Conservation (phyloP, 2,888 invertebrate genomes). For the Spodoptera exigua region DNA sequence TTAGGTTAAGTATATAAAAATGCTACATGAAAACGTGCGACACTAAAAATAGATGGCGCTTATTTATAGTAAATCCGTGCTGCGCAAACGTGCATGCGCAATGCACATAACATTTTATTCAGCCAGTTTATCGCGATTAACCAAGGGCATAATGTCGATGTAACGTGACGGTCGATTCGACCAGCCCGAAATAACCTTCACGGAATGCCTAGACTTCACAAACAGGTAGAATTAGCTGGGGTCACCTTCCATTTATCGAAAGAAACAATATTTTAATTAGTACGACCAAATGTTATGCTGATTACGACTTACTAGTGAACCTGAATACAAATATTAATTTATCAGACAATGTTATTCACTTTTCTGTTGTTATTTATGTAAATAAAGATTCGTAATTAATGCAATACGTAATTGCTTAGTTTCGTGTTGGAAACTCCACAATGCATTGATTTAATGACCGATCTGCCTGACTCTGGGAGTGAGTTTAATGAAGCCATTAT, state of each 20-base stretch:
- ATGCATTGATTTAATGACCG: slow-evolving; percentile 1
- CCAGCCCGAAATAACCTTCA: slow-evolving; percentile 47
- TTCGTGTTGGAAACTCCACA: slow-evolving; percentile 3
- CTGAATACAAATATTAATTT: slow-evolving; percentile 10
- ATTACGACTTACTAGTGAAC: slow-evolving; percentile 27
- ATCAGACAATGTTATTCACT: slow-evolving; percentile 31
- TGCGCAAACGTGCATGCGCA: slow-evolving; percentile 27
- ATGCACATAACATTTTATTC: slow-evolving; percentile 35
- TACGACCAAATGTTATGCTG: slow-evolving; percentile 21
- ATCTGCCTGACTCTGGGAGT: background rate
- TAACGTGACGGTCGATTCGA: slow-evolving; percentile 30
- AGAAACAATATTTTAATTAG: slow-evolving; percentile 37
- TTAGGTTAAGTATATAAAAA: slow-evolving; percentile 15
- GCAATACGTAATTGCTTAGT: slow-evolving; percentile 28
- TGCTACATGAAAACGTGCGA: slow-evolving; percentile 14
- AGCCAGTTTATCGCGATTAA: slow-evolving; percentile 33
- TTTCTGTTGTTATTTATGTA: slow-evolving; percentile 9
- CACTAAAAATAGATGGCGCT: slow-evolving; percentile 20
- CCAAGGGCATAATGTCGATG: slow-evolving; percentile 51
- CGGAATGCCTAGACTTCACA: slow-evolving; percentile 37
- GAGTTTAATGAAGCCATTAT: slow-evolving; percentile 1
- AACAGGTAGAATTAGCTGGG: slow-evolving; percentile 55
- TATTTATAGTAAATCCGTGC: slow-evolving; percentile 28
- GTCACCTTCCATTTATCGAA: slow-evolving; percentile 55
- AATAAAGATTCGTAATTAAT: slow-evolving; percentile 35